Conservation (phyloP, 2,113 vertebrate species). For the Daphoenositta chrysoptera region DNA sequence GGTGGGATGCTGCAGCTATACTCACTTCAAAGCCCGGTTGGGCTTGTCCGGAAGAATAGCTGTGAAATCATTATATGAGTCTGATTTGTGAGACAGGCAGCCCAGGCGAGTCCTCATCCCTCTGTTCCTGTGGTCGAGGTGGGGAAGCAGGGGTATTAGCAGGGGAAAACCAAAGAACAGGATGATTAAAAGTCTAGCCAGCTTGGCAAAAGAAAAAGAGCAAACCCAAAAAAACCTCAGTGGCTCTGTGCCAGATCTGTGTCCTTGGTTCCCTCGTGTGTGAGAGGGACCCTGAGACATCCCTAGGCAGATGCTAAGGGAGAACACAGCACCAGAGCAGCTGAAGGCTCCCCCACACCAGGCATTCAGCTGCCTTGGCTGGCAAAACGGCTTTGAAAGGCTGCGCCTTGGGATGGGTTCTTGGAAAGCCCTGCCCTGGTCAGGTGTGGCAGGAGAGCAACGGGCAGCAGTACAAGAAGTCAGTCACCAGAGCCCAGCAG, state of each 20-base stretch:
- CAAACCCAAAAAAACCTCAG: background rate
- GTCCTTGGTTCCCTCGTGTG: background rate
- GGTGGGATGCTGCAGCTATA: conserved; percentile 41
- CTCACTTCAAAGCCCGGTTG: conserved; percentile 91
- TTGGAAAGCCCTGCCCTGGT: background rate
- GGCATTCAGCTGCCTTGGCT: background rate
- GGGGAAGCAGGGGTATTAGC: conserved; percentile 52
- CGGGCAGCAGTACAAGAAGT: background rate
- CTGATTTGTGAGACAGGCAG: conserved; percentile 95
- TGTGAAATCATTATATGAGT: conserved; percentile 94
- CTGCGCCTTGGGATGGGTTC: background rate
- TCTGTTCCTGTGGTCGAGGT: conserved; percentile 76
- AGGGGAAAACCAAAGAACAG: conserved; percentile 56
- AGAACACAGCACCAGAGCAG: background rate
- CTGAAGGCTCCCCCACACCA: background rate
- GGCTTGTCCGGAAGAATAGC: conserved; percentile 91
- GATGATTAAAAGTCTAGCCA: background rate
- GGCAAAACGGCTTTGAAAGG: background rate
- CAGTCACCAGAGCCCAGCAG: background rate
- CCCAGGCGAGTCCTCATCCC: conserved; percentile 96
- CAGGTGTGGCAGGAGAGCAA: background rate
- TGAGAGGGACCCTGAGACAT: background rate
- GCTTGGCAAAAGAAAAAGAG: background rate
- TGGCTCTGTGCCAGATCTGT: background rate
- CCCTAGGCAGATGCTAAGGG: background rate